Percentiles rank a stretch among this genome's conserved stretches.
Evolutionary conservation across 2,113 vertebrate species (phyloP).

Genomic region (Chloebia gouldiae): DNA sequence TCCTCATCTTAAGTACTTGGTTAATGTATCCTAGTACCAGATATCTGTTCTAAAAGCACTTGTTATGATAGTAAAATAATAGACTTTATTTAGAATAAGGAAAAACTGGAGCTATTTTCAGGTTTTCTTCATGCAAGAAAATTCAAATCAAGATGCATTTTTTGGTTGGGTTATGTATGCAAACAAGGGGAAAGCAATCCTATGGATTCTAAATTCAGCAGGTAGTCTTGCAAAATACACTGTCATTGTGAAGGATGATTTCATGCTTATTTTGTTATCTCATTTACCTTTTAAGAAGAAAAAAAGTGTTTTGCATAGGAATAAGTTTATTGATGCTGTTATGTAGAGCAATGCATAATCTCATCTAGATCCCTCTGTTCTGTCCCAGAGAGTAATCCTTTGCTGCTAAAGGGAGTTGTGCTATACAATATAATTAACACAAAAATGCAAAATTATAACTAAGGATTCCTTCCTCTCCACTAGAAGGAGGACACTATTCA

Average conservation of each 20-base stretch:
- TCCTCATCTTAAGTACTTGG: neutral
- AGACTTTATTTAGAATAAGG: neutral
- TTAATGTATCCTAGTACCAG: neutral
- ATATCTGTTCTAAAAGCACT: neutral
- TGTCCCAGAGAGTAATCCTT: neutral
- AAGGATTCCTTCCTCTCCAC: neutral
- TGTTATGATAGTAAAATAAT: neutral
- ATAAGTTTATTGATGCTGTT: neutral
- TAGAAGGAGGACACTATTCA: neutral
- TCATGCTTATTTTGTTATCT: neutral
- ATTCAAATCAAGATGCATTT: neutral
- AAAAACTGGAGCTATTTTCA: neutral
- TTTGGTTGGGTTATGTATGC: neutral
- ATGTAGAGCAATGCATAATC: neutral
- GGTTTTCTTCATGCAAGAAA: neutral
- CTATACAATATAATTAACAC: neutral
- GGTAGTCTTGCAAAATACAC: rapidly evolving
- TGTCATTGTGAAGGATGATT: neutral
- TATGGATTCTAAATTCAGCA: neutral
- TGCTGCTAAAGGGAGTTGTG: neutral
- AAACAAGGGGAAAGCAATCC: rapidly evolving
- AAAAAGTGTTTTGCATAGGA: neutral
- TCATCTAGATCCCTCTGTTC: neutral
- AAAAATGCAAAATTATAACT: neutral
- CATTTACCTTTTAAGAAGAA: neutral